Base-by-base conservation (phyloP, 2,113 vertebrate species). In the Zapus hudsonius region DNA sequence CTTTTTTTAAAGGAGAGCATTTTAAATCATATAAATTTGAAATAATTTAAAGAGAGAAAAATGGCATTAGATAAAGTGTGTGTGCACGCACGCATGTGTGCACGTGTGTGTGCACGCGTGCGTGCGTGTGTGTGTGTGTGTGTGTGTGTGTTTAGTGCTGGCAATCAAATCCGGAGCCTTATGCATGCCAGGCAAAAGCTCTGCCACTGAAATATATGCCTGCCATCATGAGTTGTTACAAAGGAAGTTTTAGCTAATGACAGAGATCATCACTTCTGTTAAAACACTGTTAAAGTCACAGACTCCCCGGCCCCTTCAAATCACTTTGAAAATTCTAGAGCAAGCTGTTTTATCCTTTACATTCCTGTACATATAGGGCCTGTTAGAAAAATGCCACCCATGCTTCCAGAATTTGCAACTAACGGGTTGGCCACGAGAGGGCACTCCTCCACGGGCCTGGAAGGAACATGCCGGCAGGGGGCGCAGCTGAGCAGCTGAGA, bases 371-470 rank as follows among this genome's bases (percentile, higher is more conserved):
- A 31, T 4, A 29, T 4, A 12, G n/a, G 4, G 25, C 67, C 74
- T 5, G 4, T 36, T 61, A 25, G 47, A 57, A 74, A 15, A 70
- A 74, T 52, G 33, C 22, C 12, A 69, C 7, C 47, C 27, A 0
- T 0, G 33, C 29, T 84, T 88, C 59, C 83, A 83, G 84, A 63
- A 44, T 42, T 40, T 92, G 91, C 84, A 74, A 75, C 81, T 64
- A 69, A 20, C 12, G 4, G 2, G 27, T 23, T 82, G 13, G 81
- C 94, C 96, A 91, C 72, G 63, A 91, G 96, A 92, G 96, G 95
- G 93, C 94, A 55, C 89, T 92, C 42, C 70, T 70, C 67, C 36
- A 95, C 72, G 57, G 29, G 91, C 27, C 75, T 42, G 44, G 5
- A 31, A n/a, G 82, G 33, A 69, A 44, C 67, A 7, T 0, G 40